Base-by-base conservation (phyloP, 2,888 invertebrate species). In the Drosophila macrospina region DNA sequence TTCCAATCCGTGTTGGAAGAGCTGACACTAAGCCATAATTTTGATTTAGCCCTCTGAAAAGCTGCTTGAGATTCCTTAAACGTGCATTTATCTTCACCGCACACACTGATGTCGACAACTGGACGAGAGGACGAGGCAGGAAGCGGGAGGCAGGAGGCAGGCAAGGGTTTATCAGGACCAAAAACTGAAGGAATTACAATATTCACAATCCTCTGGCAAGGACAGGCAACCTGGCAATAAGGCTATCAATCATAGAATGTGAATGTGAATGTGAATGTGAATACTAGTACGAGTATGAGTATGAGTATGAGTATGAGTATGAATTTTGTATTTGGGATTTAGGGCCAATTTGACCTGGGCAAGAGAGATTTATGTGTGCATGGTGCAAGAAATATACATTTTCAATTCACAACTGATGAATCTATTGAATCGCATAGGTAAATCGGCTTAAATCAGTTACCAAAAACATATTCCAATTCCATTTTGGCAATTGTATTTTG, bases 11-110 rank as follows among this genome's bases (percentile, higher is more conserved):
- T 47, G 62, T 74, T 75, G 66, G 75, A 51, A 20, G 64, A 63
- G 61, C 66, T 67, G 70, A 64, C 74, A 62, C 50, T 71, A 71
- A 70, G 78, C 78, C 77, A 74, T 78, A 78, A 78, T 73, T 78
- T 76, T 79, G 78, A 80, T 80, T 80, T 79, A 68, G 64, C 52
- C 66, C 66, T 48, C 54, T 39, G 66, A 55, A 77, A 77, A 54
- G 69, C 78, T 66, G 70, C 57, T 75, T 63, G 50, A 48, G 78
- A 74, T 78, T 65, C 69, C 63, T 56, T 61, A 54, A 57, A 48
- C 66, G 50, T 65, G 64, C 72, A 78, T 80, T 80, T 75, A 74
- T 80, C 80, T 74, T 74, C 48, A 30, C 47, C 56, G 70, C 55
- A 63, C 73, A 62, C 44, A 50, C 15, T 67, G 60, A 55, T 78